Conservation (phyloP, 2,888 invertebrate genomes). For the Andrena hattorfiana region DNA sequence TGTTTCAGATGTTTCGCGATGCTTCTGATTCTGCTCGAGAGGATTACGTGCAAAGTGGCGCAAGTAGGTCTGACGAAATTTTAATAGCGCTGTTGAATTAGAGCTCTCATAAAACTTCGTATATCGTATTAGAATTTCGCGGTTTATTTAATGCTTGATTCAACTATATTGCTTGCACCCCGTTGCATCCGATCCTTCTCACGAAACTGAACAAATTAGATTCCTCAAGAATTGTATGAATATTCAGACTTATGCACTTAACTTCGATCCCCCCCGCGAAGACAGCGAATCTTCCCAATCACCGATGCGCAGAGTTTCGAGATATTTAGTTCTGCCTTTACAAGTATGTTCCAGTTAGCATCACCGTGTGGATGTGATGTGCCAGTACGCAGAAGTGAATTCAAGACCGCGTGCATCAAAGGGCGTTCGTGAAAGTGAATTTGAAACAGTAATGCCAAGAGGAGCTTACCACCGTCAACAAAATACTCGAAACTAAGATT, state of each 20-base stretch:
- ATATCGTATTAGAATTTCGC: too few species aligned
- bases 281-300: constrained; percentile 48
- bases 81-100: not conserved
- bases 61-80: constrained; percentile 9
- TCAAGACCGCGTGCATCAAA: not conserved
- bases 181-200: constrained; percentile 45
- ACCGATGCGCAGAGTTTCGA: constrained; percentile 48
- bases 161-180: constrained; percentile 34
- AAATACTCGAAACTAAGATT: constrained; percentile 37
- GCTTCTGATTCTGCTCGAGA: constrained; percentile 1
- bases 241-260: constrained; percentile 51
- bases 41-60: constrained; percentile 53
- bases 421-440: not conserved
- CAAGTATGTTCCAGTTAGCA: constrained; percentile 32
- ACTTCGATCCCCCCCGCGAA: constrained; percentile 32
- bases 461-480: constrained; percentile 12
- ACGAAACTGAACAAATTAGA: constrained; percentile 16
- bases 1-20: constrained; percentile 4
- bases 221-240: constrained; percentile 21
- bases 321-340: constrained; percentile 23
- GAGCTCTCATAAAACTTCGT: not conserved
- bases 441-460: constrained; percentile 37
- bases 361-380: not conserved
- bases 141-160: not conserved
- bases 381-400: not conserved